A percentile compares a stretch with the other conserved stretches of the same genome.
Conservation (phyloP, 1,140 invertebrate species). For the Mercenaria mercenaria region DNA sequence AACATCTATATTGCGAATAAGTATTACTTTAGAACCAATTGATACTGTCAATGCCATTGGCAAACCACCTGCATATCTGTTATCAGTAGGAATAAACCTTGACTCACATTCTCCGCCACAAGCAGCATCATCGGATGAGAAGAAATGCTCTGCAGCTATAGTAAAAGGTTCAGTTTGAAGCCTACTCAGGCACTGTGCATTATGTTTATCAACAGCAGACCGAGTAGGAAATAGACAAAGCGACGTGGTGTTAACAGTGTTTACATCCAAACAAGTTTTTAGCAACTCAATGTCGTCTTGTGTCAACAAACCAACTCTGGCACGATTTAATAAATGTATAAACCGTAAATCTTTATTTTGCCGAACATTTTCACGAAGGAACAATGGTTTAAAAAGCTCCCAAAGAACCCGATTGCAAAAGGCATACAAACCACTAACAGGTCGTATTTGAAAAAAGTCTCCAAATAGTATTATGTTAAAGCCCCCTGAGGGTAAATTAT, state of each 20-base stretch:
- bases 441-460: constrained; percentile 31
- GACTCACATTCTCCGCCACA: neutral
- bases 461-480: constrained; percentile 8
- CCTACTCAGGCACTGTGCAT: neutral
- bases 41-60: neutral
- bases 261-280: neutral
- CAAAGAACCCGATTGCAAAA: constrained; percentile 10
- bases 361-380: constrained; percentile 20
- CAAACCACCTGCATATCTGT: constrained; percentile 7
- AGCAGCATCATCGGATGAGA: neutral
- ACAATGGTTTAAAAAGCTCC: constrained; percentile 13
- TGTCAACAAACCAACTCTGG: constrained; percentile 12
- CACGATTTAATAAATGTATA: constrained; percentile 19
- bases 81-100: neutral
- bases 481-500: constrained; percentile 2
- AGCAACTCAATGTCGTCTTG: neutral
- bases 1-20: constrained; percentile 6
- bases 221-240: constrained; percentile 25
- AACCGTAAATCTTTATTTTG: neutral
- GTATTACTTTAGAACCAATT: constrained; percentile 8
- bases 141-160: neutral
- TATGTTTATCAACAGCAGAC: neutral
- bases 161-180: neutral
- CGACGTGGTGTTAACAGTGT: neutral
- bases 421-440: neutral